A percentile compares a stretch with the other conserved stretches of the same genome.
Evolutionary conservation across 1,140 invertebrate species (phyloP).

Genomic region (Ooceraea biroi): DNA sequence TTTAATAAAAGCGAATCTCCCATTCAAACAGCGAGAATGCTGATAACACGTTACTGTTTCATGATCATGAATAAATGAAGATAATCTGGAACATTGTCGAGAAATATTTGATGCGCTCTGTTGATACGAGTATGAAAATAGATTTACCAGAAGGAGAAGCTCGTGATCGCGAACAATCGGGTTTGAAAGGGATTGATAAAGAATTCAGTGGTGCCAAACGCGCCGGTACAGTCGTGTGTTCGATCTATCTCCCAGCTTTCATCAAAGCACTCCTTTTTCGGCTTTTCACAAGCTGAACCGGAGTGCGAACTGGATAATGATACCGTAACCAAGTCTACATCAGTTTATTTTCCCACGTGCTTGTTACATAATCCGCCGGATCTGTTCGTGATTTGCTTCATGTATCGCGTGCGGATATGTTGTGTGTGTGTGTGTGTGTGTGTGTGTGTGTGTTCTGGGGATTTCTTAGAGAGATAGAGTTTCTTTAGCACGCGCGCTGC

Average conservation of each 20-base stretch:
- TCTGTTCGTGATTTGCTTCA: neutral
- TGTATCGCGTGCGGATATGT: too few relatives aligned
- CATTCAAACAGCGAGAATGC: neutral
- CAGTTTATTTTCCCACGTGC: neutral
- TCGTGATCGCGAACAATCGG: constrained; percentile 24
- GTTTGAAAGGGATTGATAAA: constrained; percentile 25
- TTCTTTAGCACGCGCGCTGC: too few relatives aligned
- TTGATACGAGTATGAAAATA: neutral
- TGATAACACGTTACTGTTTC: neutral
- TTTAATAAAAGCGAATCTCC: neutral
- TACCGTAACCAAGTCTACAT: neutral
- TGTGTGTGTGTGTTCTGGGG: neutral
- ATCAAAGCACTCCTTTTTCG: constrained; percentile 22
- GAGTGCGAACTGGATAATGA: constrained; percentile 37
- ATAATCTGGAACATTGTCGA: neutral
- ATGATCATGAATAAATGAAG: neutral
- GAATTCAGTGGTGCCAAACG: constrained; percentile 36
- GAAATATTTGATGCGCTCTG: neutral
- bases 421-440: neutral
- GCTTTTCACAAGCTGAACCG: neutral
- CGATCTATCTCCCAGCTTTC: neutral
- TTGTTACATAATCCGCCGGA: neutral
- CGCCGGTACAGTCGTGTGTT: neutral
- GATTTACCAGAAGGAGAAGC: neutral
- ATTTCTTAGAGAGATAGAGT: too few relatives aligned